Conservation (phyloP, 2,797 vertebrate species). For the Pteronotus mesoamericanus region DNA sequence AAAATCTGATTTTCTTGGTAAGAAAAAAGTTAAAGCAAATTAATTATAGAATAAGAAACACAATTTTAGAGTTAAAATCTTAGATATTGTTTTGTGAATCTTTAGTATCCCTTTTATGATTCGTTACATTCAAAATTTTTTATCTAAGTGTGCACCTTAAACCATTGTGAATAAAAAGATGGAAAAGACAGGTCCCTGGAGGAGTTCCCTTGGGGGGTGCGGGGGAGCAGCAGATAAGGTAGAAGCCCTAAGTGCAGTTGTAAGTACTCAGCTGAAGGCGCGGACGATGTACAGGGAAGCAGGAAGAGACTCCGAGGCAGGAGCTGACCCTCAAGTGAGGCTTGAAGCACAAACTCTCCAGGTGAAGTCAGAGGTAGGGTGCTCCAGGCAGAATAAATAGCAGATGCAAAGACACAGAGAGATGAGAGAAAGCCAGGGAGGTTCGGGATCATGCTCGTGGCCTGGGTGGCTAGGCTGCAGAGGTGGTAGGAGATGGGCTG, state of each 20-base stretch:
- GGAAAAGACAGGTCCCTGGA: neutral
- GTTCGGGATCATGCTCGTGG: neutral
- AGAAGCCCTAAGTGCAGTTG: neutral
- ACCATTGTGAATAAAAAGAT: neutral
- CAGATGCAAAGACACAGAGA: neutral
- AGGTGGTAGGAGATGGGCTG: neutral
- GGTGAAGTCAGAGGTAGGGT: neutral
- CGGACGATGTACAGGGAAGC: accelerated
- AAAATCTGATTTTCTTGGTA: neutral
- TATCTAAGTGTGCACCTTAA: neutral
- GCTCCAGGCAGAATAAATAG: neutral
- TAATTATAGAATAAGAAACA: neutral
- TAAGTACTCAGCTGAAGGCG: neutral
- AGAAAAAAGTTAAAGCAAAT: neutral
- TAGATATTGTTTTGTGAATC: neutral
- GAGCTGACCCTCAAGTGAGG: neutral
- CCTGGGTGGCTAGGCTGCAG: neutral
- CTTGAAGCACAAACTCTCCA: neutral
- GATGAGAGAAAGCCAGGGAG: neutral
- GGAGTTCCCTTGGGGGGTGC: neutral
- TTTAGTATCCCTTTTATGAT: conserved; percentile 3
- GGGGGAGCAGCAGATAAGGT: neutral
- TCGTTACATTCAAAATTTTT: neutral
- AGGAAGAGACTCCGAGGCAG: neutral
- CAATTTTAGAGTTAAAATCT: neutral